These are phyloP conservation scores for Batillaria attramentaria DNA, from an alignment of 1,140 invertebrate species.

Conservation along the genomic window DNA sequence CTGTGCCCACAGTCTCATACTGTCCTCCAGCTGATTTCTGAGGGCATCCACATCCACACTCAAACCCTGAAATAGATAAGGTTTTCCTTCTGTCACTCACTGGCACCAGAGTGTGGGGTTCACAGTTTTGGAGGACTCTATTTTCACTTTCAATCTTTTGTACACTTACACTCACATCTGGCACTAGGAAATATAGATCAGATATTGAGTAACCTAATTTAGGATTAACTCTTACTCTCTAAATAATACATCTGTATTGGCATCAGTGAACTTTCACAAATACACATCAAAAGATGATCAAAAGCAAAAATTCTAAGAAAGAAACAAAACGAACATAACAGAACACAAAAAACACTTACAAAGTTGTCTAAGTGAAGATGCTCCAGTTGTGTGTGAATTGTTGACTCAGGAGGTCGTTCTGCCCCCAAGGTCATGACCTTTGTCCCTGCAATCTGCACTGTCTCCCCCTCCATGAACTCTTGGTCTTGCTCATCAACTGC, in stretches of 20 bases:
- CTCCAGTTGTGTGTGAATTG: slow-evolving; percentile 75
- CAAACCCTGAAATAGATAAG: too few species aligned
- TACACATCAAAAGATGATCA: background rate
- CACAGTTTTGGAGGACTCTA: too few species aligned
- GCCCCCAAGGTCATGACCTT: slow-evolving; percentile 79
- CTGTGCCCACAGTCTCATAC: slow-evolving; percentile 73
- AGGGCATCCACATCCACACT: slow-evolving; percentile 65
- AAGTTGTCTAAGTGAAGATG: slow-evolving; percentile 50
- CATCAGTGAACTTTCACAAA: background rate
- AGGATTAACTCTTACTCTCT: too few species aligned
- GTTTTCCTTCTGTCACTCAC: too few species aligned
- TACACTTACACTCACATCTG: too few species aligned
- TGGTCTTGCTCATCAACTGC: slow-evolving; percentile 43
- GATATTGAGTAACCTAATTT: too few species aligned
- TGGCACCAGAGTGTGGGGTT: too few species aligned
- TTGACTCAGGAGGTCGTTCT: slow-evolving; percentile 80
- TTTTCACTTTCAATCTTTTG: too few species aligned
- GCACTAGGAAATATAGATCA: too few species aligned
- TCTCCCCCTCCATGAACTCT: slow-evolving; percentile 47
- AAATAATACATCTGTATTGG: too few species aligned
- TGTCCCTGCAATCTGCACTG: slow-evolving; percentile 83
- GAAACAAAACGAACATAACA: too few species aligned
- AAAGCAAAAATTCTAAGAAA: background rate
- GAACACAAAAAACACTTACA: slow-evolving; percentile 22
- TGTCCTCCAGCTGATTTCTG: slow-evolving; percentile 73